phyloP scores from a whole-genome alignment of 2,113 vertebrate genomes.

The Varanus salvator region DNA sequence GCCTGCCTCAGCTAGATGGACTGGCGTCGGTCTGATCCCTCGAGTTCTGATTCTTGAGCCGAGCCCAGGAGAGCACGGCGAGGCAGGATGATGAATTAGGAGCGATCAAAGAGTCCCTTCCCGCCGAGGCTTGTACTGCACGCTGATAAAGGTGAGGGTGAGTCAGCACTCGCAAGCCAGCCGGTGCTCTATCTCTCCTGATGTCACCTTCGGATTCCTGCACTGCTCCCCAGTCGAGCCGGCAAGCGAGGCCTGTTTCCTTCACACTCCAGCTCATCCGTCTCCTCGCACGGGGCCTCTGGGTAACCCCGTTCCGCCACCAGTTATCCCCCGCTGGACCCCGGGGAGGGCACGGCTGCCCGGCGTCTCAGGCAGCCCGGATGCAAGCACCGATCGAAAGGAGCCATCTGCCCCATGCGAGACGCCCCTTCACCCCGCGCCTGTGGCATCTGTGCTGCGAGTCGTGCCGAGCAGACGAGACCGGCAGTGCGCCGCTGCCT shows the following conservation, averaged over 20 bases:
- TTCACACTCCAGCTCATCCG: neutral
- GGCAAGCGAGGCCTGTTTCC: neutral
- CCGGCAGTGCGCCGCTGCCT: too few relatives aligned
- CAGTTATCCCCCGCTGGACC: neutral
- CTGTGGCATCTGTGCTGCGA: neutral
- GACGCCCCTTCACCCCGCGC: too few relatives aligned
- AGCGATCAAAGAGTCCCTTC: constrained; percentile 1
- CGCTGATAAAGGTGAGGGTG: constrained; percentile 9
- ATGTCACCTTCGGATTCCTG: neutral
- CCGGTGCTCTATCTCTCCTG: neutral
- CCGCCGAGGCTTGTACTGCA: too few relatives aligned
- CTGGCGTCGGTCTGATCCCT: neutral
- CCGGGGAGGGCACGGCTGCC: neutral
- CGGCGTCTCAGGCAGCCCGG: neutral
- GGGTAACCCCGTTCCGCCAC: neutral
- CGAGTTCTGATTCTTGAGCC: neutral
- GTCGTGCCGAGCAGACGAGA: too few relatives aligned
- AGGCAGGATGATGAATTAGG: constrained; percentile 26
- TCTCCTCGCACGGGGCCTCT: neutral
- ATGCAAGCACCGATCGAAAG: neutral
- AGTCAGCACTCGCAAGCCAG: neutral
- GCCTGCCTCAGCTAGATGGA: neutral
- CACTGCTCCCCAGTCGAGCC: neutral
- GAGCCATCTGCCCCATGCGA: too few relatives aligned
- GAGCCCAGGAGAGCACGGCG: neutral